Evolutionary conservation across 2,113 vertebrate species (phyloP).

Genomic region (Myotis brandtii): DNA sequence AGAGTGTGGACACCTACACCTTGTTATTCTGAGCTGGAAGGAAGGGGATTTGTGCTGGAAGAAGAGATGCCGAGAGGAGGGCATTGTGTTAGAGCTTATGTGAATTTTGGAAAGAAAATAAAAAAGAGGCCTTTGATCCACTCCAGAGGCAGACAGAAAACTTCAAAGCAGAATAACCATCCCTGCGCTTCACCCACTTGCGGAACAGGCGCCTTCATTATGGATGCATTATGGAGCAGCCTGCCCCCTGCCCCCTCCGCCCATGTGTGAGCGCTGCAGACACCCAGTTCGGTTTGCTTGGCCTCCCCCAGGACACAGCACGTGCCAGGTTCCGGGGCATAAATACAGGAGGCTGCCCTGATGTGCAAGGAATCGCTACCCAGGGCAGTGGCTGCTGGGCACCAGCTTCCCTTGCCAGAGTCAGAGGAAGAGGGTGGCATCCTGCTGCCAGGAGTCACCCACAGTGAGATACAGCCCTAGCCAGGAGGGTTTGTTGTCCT

Average conservation of each 20-base stretch:
- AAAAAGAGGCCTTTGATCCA: constrained; percentile 81
- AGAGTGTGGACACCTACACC: too few species aligned
- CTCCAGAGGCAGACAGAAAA: constrained; percentile 71
- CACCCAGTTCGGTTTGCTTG: constrained; percentile 62
- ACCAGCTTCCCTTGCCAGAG: constrained; percentile 61
- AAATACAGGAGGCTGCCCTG: constrained; percentile 75
- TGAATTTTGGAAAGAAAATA: constrained; percentile 63
- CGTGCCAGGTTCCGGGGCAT: neutral
- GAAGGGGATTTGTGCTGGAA: neutral
- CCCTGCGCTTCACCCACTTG: constrained; percentile 65
- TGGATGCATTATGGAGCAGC: constrained; percentile 60
- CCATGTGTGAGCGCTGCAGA: neutral
- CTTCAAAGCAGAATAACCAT: constrained; percentile 85
- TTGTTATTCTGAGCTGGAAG: neutral
- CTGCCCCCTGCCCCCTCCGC: neutral
- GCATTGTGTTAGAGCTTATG: constrained; percentile 58
- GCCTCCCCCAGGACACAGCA: neutral
- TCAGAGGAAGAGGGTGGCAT: constrained; percentile 50
- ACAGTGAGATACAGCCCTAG: neutral
- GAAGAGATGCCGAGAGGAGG: neutral
- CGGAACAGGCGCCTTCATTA: constrained; percentile 68
- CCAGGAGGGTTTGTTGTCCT: neutral
- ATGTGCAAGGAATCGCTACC: constrained; percentile 76
- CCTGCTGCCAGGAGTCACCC: neutral
- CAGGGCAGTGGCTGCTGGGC: constrained; percentile 76